Evolutionary conservation across 2,113 vertebrate species (phyloP).

Genomic region (Phalacrocorax carbo): DNA sequence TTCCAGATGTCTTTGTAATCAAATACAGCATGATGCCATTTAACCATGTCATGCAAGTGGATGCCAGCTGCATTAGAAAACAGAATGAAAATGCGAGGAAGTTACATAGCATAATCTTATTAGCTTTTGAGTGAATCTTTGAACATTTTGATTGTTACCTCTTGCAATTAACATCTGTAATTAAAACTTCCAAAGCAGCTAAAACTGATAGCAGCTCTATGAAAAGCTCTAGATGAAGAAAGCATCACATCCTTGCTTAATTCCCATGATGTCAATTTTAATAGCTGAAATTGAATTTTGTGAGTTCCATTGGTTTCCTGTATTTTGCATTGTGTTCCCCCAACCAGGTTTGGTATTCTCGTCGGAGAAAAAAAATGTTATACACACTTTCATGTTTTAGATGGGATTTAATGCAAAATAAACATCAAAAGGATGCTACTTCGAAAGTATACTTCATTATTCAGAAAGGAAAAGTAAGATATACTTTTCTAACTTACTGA

Average conservation of each 20-base stretch:
- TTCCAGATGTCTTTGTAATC: constrained; percentile 37
- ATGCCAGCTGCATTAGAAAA: constrained; percentile 18
- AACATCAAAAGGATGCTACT: background rate
- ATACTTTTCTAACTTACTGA: background rate
- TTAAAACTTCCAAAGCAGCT: constrained; percentile 47
- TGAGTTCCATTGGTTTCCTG: constrained; percentile 44
- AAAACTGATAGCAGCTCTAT: constrained; percentile 33
- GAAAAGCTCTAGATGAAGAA: constrained; percentile 40
- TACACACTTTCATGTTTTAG: background rate
- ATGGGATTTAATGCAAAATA: constrained; percentile 19
- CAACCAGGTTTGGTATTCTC: constrained; percentile 45
- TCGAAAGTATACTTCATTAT: background rate
- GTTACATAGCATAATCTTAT: constrained; percentile 19
- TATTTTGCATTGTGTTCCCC: constrained; percentile 1
- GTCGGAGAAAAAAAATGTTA: constrained; percentile 24
- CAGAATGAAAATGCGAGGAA: constrained; percentile 31
- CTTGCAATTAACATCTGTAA: background rate
- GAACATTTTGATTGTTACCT: background rate
- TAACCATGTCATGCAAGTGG: constrained; percentile 34
- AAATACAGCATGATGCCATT: constrained; percentile 2
- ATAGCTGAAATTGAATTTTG: constrained; percentile 42
- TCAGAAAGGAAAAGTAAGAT: background rate
- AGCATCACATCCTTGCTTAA: constrained; percentile 27
- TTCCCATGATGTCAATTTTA: constrained; percentile 43
- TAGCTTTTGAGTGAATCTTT: constrained; percentile 19